These are phyloP conservation scores for Florisuga fusca DNA, from an alignment of 2,797 vertebrate species.

Conservation along the genomic window DNA sequence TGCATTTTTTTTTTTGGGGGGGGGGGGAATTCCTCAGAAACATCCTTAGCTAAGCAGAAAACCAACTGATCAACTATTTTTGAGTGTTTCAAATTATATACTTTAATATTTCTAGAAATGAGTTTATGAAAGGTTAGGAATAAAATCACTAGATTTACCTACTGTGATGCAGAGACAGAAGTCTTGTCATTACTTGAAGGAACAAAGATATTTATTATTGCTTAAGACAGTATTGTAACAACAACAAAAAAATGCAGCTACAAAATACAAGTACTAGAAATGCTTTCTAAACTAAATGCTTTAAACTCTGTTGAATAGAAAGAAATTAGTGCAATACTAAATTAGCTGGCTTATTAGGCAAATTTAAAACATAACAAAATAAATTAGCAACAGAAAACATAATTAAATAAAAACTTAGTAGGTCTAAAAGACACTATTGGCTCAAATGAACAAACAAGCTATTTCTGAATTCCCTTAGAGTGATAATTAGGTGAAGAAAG, in stretches of 20 bases:
- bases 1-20: neutral
- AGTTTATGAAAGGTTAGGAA: neutral
- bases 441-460: neutral
- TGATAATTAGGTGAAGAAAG: conserved; percentile 14
- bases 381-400: neutral
- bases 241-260: neutral
- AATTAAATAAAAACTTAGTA: neutral
- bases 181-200: neutral
- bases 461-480: conserved; percentile 23
- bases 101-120: neutral
- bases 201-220: neutral
- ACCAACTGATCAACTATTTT: neutral
- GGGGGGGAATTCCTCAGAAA: neutral
- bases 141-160: neutral
- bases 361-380: neutral
- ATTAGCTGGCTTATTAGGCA: neutral
- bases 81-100: neutral
- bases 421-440: neutral
- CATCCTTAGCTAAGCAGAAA: neutral
- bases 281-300: neutral
- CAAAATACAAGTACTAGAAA: neutral
- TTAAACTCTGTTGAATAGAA: neutral
- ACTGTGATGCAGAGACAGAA: neutral
- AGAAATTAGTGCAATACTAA: neutral
- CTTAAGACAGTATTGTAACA: neutral